Evolutionary conservation across 2,797 vertebrate species (phyloP), one percentile per base, ranked within the genome.

Genomic region (Acanthis flammea): DNA sequence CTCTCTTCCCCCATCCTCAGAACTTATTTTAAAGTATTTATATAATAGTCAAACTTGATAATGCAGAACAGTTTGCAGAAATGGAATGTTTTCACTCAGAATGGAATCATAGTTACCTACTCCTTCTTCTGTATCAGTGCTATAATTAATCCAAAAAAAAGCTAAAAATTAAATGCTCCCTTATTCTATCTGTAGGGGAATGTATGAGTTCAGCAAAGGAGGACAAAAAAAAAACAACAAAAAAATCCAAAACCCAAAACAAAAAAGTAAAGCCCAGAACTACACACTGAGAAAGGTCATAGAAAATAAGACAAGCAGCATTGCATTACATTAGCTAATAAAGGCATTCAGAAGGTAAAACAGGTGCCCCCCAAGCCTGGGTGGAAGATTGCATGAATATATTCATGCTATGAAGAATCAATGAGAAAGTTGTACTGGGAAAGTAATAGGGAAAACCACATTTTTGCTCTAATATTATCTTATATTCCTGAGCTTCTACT

Each of bases 101-200:
- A 63, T 74, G 73, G 96, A 95, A 95, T 83, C 73, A 92, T 7
- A 96, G 65, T 72, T 88, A 88, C 88, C 47, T 95, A 60, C 17
- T 67, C 80, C 28, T 80, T 54, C 39, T 61, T 33, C 81, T 87
- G 1, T 95, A 86, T 85, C 57, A 66, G 19, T 76, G 44, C 5
- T 25, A 30, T 55, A 88, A 67, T 72, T 86, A 94, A 95, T 14
- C 5, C 73, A 92, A 94, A 96, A 96, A 96, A 94, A 94, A 51
- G 50, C 68, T 88, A 68, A 78, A 65, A 96, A 93, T 84, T 89
- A 96, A 98, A 92, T 54, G 41, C 7, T 90, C 88, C 86, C 75
- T 95, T 89, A 84, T 84, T 62, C 35, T 73, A 76, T 33, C 65
- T 73, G 48, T 73, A 51, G 58, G 61, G 45, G 92, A 94, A 95